Evolutionary conservation across 2,113 vertebrate genomes (phyloP).

Genomic region (Ceyx margarethae): DNA sequence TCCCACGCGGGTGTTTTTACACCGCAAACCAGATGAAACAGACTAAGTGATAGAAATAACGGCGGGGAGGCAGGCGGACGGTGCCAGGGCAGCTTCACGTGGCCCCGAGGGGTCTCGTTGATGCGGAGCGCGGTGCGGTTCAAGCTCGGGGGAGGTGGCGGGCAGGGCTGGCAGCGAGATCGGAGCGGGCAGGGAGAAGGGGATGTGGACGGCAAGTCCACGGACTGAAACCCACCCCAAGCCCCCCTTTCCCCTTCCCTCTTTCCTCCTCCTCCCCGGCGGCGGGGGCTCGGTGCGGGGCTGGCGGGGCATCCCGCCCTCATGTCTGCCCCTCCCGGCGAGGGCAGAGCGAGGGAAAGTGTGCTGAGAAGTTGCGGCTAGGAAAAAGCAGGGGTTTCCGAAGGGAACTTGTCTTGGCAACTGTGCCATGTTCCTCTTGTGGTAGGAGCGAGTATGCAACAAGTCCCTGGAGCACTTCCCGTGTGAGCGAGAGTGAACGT

Average conservation of each 20-base stretch:
- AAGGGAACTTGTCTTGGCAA: slow-evolving; percentile 51
- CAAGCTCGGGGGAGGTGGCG: too few species aligned
- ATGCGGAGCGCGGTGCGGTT: not conserved
- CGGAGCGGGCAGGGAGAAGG: not conserved
- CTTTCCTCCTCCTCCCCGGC: not conserved
- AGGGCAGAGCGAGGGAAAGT: not conserved
- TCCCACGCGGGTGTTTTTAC: not conserved
- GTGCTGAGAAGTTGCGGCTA: slow-evolving; percentile 50
- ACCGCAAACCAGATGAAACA: not conserved
- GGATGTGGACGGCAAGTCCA: not conserved
- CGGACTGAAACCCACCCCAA: too few species aligned
- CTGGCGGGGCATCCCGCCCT: not conserved
- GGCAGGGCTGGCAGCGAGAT: not conserved
- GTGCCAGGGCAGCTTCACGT: too few species aligned
- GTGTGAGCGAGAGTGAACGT: slow-evolving; percentile 56
- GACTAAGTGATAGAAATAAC: not conserved
- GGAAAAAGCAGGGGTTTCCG: slow-evolving; percentile 22
- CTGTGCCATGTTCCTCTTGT: slow-evolving; percentile 57
- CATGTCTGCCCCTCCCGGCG: not conserved
- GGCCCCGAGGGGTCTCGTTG: too few species aligned
- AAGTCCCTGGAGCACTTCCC: slow-evolving; percentile 84
- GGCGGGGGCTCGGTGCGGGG: not conserved
- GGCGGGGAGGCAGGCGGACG: not conserved
- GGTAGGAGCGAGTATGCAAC: slow-evolving; percentile 82
- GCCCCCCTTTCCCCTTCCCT: too few species aligned